A percentile compares a stretch with the other conserved stretches of the same genome.
Evolutionary conservation across 2,797 vertebrate species (phyloP).

Genomic region (Cephalopachus bancanus): DNA sequence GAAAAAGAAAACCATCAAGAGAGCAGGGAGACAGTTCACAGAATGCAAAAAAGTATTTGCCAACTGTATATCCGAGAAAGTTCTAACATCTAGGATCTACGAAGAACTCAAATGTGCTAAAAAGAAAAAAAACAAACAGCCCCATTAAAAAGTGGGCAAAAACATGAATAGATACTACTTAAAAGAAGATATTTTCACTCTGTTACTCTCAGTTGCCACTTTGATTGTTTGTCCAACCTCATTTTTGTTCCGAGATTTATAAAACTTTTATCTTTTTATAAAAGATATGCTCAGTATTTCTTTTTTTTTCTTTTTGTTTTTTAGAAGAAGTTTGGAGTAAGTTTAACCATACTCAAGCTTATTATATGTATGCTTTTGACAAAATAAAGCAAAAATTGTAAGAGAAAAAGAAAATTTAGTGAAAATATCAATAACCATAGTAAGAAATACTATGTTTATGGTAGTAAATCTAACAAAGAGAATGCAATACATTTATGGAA

Average conservation of each 20-base stretch:
- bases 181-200: not conserved
- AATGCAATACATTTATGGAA: not conserved
- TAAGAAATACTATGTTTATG: not conserved
- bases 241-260: not conserved
- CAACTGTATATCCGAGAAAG: too few relatives aligned
- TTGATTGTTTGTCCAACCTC: not conserved
- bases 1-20: too few relatives aligned
- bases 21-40: too few relatives aligned
- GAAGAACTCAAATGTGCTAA: too few relatives aligned
- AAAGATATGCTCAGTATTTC: accelerated
- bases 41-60: too few relatives aligned
- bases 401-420: not conserved
- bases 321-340: not conserved
- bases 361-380: not conserved
- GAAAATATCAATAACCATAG: not conserved
- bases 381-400: conserved; percentile 35
- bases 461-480: not conserved
- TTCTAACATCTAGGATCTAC: too few relatives aligned
- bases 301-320: not conserved
- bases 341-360: not conserved
- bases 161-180: too few relatives aligned
- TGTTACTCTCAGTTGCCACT: not conserved
- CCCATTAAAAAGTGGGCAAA: too few relatives aligned
- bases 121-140: too few relatives aligned
- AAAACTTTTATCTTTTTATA: not conserved